Conservation (phyloP, 2,797 vertebrate genomes). For the Lepilemur septentrionalis region DNA sequence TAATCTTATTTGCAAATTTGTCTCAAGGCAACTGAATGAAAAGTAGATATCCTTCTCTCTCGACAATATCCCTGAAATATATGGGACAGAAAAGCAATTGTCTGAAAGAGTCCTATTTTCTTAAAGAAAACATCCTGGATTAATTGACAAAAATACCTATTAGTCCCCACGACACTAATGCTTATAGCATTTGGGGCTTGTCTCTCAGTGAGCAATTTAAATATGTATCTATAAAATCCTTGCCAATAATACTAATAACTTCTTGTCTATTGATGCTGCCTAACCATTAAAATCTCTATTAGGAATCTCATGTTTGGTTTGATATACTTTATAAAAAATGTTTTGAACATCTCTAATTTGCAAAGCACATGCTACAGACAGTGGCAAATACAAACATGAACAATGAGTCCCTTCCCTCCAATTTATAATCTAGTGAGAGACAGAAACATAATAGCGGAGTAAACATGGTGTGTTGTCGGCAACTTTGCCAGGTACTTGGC, state of each 20-base stretch:
- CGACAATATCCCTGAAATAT: constrained; percentile 49
- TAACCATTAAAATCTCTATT: constrained; percentile 56
- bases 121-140: constrained; percentile 57
- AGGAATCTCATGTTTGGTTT: constrained; percentile 39
- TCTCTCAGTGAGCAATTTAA: constrained; percentile 40
- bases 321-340: background rate
- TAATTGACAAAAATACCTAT: constrained; percentile 63
- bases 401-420: background rate
- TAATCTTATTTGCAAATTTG: constrained; percentile 65
- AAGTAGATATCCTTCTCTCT: constrained; percentile 58
- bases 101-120: constrained; percentile 52
- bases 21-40: constrained; percentile 61
- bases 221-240: constrained; percentile 42
- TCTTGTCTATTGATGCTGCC: constrained; percentile 16
- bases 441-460: background rate
- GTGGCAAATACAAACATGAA: background rate
- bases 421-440: background rate
- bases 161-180: constrained; percentile 10
- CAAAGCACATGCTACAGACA: background rate
- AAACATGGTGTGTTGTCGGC: background rate
- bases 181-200: constrained; percentile 30
- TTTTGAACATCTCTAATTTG: constrained; percentile 17
- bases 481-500: background rate
- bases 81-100: constrained; percentile 60
- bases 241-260: constrained; percentile 31